Percentiles rank a stretch among this genome's conserved stretches.
Evolutionary conservation across 2,797 vertebrate species (phyloP).

Genomic region (Tapirus indicus): DNA sequence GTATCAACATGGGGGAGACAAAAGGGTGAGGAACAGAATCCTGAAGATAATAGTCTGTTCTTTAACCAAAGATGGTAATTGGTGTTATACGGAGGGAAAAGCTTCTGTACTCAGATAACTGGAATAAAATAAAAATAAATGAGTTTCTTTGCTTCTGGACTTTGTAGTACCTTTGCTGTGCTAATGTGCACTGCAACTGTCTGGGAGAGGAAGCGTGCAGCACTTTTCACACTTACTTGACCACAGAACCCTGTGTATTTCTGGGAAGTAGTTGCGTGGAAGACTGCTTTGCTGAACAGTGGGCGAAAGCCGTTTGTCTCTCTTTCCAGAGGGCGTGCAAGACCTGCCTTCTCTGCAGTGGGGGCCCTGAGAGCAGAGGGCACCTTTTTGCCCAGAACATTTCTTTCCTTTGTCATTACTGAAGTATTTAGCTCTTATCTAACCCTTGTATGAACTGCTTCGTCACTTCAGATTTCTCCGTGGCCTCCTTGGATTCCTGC

Average conservation of each 20-base stretch:
- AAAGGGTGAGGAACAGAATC: neutral
- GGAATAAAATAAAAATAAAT: neutral
- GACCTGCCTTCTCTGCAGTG: neutral
- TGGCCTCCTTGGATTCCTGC: neutral
- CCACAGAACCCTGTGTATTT: neutral
- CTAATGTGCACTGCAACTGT: neutral
- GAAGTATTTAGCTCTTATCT: accelerated
- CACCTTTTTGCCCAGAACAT: too few relatives aligned
- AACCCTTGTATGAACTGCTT: neutral
- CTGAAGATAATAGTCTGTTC: neutral
- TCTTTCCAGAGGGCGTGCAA: neutral
- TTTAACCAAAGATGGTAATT: neutral
- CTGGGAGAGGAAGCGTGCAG: neutral
- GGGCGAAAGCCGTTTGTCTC: neutral
- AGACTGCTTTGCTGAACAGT: neutral
- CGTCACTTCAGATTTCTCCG: neutral
- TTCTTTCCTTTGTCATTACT: neutral
- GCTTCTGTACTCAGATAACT: neutral
- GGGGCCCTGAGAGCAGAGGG: neutral
- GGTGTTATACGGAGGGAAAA: neutral
- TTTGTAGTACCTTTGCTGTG: neutral
- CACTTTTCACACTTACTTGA: neutral
- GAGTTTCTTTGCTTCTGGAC: neutral
- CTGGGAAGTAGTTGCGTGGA: neutral
- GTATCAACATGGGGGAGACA: neutral